phyloP scores from a whole-genome alignment of 2,113 vertebrate species.

The Hippocampus comes region DNA sequence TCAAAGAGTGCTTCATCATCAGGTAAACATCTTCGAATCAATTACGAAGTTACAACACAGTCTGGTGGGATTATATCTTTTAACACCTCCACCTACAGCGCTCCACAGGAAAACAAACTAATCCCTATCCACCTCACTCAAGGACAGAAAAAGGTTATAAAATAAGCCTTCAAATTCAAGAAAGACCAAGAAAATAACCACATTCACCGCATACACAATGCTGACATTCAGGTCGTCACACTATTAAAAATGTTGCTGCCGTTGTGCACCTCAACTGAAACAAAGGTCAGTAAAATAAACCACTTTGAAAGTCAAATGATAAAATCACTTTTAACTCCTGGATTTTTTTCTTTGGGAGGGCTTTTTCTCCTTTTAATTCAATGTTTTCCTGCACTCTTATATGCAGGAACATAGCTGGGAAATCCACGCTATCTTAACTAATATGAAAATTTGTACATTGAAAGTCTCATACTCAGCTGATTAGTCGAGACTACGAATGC shows the following conservation, averaged over 20 bases:
- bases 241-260: neutral
- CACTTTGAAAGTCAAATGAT: too few species aligned
- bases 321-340: neutral
- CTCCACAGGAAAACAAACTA: slow-evolving; percentile 30
- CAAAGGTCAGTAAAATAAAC: slow-evolving; percentile 18
- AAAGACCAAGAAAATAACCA: slow-evolving; percentile 37
- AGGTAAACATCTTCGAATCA: neutral
- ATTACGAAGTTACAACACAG: slow-evolving; percentile 41
- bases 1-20: neutral
- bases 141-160: slow-evolving; percentile 32
- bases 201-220: neutral
- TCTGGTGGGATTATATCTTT: slow-evolving; percentile 54
- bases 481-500: neutral
- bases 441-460: neutral
- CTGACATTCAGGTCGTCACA: neutral
- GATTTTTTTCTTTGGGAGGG: neutral
- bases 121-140: slow-evolving; percentile 3
- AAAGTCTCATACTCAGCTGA: neutral
- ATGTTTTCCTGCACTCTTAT: neutral
- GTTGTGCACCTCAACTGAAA: slow-evolving; percentile 9
- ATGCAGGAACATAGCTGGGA: too few species aligned
- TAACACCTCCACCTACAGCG: slow-evolving; percentile 30
- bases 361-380: neutral
- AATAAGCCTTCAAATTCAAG: slow-evolving; percentile 23
- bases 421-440: neutral